Conservation (phyloP, 2,888 invertebrate species). For the Tethea ocularis region DNA sequence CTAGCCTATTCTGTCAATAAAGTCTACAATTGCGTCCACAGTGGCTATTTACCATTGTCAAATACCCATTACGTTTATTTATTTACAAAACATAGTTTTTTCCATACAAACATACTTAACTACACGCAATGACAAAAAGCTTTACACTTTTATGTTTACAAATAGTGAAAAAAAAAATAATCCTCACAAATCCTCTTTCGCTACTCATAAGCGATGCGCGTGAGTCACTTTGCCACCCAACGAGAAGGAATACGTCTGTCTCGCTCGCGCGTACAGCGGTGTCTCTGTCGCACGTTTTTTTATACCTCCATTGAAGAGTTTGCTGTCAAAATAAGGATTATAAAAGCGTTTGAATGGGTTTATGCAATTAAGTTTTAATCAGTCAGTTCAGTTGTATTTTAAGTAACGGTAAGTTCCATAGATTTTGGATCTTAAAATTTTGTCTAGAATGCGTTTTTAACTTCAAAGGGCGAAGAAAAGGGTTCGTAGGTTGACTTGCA, state of each 20-base stretch:
- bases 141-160: constrained; percentile 1
- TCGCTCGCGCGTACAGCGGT: constrained; percentile 45
- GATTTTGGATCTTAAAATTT: no score
- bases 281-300: constrained; percentile 57
- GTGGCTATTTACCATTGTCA: no score
- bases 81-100: constrained; percentile 40
- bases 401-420: no score
- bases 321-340: constrained; percentile 84
- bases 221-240: constrained; percentile 80
- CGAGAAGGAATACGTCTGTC: constrained; percentile 43
- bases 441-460: no score
- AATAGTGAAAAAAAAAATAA: constrained; percentile 39
- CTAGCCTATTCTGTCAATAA: not conserved
- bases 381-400: no score
- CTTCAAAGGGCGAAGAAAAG: no score
- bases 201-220: constrained; percentile 45
- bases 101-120: constrained; percentile 52
- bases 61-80: not conserved
- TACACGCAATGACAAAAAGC: constrained; percentile 14
- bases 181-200: constrained; percentile 53
- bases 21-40: not conserved
- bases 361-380: constrained; percentile 45
- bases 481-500: no score
- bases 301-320: constrained; percentile 76
- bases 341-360: constrained; percentile 72